A percentile compares a stretch with the other conserved stretches of the same genome.
Evolutionary conservation across 2,113 vertebrate genomes (phyloP).

Genomic region (Pterocles gutturalis): DNA sequence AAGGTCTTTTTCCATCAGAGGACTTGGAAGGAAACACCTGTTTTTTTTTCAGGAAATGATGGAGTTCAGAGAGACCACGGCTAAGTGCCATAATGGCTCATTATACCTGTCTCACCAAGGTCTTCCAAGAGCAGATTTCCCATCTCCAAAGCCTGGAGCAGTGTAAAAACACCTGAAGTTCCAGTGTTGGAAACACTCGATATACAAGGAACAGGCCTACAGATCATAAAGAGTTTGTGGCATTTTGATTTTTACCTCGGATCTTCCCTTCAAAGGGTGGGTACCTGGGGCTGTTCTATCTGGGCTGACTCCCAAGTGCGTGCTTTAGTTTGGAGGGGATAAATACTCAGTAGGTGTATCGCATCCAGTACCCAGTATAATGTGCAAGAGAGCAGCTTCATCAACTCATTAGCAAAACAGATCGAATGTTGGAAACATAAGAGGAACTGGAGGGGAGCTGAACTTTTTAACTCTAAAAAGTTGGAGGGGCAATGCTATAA

Average conservation of each 20-base stretch:
- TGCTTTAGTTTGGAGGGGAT: background rate
- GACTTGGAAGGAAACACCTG: background rate
- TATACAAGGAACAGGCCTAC: background rate
- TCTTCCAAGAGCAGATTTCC: background rate
- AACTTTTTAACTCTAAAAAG: background rate
- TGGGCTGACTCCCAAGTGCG: background rate
- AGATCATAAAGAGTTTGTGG: background rate
- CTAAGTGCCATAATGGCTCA: background rate
- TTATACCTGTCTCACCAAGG: background rate
- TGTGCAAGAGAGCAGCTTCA: background rate
- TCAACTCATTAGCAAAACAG: background rate
- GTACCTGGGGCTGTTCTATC: background rate
- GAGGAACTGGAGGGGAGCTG: background rate
- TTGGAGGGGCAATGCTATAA: background rate
- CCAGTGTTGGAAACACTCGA: background rate
- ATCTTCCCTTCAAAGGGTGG: constrained; percentile 21
- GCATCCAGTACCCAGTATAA: background rate
- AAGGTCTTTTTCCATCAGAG: background rate
- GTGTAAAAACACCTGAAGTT: constrained; percentile 23
- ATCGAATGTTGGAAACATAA: background rate
- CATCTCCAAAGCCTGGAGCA: background rate
- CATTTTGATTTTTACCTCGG: constrained; percentile 2
- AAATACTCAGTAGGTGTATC: background rate
- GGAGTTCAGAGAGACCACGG: background rate
- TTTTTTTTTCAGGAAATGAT: background rate